These are phyloP conservation scores for Nematolebias whitei DNA, from an alignment of 2,113 vertebrate species.

Conservation along the genomic window DNA sequence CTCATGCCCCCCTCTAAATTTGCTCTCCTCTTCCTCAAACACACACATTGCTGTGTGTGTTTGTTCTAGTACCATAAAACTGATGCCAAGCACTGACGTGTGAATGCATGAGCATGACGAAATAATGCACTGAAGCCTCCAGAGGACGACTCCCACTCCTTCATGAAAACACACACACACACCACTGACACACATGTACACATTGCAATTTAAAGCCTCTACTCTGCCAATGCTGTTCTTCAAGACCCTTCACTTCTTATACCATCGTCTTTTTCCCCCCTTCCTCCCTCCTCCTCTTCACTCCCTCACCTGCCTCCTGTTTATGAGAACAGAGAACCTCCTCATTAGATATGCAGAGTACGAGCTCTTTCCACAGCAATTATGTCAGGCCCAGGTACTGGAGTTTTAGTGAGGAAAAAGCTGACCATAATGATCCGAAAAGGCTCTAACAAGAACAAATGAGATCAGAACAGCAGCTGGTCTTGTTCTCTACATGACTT, in stretches of 20 bases:
- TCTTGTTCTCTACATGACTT: constrained; percentile 30
- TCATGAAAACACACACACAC: constrained; percentile 24
- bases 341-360: constrained; percentile 62
- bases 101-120: constrained; percentile 45
- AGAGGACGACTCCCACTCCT: constrained; percentile 51
- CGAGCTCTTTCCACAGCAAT: constrained; percentile 50
- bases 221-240: constrained; percentile 34
- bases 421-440: constrained; percentile 54
- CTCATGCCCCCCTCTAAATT: no score
- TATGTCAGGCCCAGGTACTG: constrained; percentile 34
- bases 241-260: constrained; percentile 29
- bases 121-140: constrained; percentile 50
- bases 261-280: constrained; percentile 24
- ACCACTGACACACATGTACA: constrained; percentile 31
- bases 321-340: constrained; percentile 47
- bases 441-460: constrained; percentile 57
- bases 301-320: constrained; percentile 28
- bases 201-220: constrained; percentile 20
- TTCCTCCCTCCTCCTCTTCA: constrained; percentile 6
- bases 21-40: background rate
- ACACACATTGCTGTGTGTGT: background rate
- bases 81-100: constrained; percentile 49
- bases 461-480: constrained; percentile 36
- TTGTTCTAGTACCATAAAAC: constrained; percentile 48
- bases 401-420: constrained; percentile 41